These are phyloP conservation scores for Pheosia tremula DNA, from an alignment of 2,888 invertebrate species.

Conservation along the genomic window DNA sequence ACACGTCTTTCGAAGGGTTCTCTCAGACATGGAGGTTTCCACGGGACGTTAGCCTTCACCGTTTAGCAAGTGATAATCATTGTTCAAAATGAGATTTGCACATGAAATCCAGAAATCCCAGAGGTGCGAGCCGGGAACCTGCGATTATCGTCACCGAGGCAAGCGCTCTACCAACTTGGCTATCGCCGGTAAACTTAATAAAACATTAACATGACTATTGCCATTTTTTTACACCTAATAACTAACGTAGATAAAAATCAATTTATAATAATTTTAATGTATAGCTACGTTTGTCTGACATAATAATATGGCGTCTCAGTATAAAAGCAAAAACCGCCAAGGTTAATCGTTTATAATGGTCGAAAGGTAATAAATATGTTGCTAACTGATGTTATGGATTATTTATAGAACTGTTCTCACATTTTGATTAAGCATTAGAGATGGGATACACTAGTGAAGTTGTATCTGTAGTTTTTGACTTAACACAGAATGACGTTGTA, in stretches of 20 bases:
- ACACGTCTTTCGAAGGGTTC: too few relatives aligned
- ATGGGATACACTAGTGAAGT: too few relatives aligned
- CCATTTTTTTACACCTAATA: conserved; percentile 11
- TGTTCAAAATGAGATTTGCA: too few relatives aligned
- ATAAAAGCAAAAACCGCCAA: conserved; percentile 35
- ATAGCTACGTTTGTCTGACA: conserved; percentile 27
- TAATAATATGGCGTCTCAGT: conserved; percentile 37
- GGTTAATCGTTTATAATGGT: conserved; percentile 28
- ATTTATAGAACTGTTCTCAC: conserved; percentile 9
- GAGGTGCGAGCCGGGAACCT: too few relatives aligned
- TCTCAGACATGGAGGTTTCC: too few relatives aligned
- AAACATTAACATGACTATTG: neutral
- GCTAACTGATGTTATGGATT: conserved; percentile 25
- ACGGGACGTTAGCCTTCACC: too few relatives aligned
- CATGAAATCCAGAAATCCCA: too few relatives aligned
- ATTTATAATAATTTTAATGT: conserved; percentile 46
- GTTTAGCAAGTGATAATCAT: too few relatives aligned
- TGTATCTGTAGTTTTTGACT: too few relatives aligned
- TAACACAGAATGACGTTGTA: too few relatives aligned
- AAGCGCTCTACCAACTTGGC: too few relatives aligned
- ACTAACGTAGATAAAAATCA: conserved; percentile 36
- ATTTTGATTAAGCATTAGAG: neutral
- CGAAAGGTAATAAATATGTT: conserved; percentile 43
- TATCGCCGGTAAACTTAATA: neutral
- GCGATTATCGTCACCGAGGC: too few relatives aligned